Conservation (phyloP, 2,888 invertebrate species). For the Anorthoa munda region DNA sequence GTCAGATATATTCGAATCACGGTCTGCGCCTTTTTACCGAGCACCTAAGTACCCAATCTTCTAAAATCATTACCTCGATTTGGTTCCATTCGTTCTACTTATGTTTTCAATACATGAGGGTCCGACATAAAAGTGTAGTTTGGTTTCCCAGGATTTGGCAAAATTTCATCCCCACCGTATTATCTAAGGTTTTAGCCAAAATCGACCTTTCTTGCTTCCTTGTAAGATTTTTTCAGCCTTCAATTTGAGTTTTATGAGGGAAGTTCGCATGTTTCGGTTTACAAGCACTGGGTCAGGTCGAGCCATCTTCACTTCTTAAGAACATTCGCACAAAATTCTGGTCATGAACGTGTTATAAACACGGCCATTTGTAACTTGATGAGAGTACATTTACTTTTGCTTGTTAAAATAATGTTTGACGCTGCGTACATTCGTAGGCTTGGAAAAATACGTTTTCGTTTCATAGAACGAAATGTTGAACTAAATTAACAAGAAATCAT, state of each 20-base stretch:
- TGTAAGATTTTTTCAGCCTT: conserved; percentile 44
- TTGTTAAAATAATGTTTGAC: conserved; percentile 49
- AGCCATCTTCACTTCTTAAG: conserved; percentile 37
- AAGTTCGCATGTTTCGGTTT: conserved; percentile 58
- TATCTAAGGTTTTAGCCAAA: conserved; percentile 49
- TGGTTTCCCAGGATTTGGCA: conserved; percentile 53
- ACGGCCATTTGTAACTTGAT: conserved; percentile 52
- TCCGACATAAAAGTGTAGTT: conserved; percentile 49
- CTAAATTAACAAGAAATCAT: background rate
- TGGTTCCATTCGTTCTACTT: conserved; percentile 56
- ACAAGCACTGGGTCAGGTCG: conserved; percentile 47
- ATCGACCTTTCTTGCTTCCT: conserved; percentile 46
- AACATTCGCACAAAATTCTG: conserved; percentile 55
- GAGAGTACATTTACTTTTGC: conserved; percentile 53
- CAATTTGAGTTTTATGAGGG: conserved; percentile 56
- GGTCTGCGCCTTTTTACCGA: conserved; percentile 44
- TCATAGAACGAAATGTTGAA: too few species aligned
- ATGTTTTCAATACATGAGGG: conserved; percentile 64
- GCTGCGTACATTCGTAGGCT: background rate
- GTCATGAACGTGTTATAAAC: conserved; percentile 65
- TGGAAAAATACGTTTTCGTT: background rate
- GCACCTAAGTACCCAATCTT: conserved; percentile 54
- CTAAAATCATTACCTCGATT: conserved; percentile 62
- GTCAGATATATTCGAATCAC: conserved; percentile 60
- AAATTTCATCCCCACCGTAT: conserved; percentile 50